Evolutionary conservation across 2,888 invertebrate genomes (phyloP).

Genomic region (Melinopterus prodromus): DNA sequence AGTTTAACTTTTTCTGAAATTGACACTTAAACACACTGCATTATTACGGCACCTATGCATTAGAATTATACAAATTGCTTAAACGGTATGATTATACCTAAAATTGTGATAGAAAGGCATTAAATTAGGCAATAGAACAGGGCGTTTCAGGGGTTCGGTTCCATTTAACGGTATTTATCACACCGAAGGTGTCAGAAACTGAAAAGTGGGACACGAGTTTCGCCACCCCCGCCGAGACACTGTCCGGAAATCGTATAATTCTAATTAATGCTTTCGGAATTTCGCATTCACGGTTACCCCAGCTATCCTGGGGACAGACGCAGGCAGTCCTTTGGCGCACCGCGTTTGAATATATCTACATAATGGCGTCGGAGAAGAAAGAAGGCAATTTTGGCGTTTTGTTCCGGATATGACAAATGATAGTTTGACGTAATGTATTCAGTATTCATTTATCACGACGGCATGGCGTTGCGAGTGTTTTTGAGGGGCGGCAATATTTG

Average conservation of each 20-base stretch:
- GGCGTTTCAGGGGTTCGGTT: no score
- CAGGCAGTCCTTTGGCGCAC: background rate
- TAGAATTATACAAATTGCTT: no score
- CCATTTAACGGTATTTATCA: no score
- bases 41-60: no score
- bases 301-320: background rate
- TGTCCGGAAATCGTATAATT: background rate
- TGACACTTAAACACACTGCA: no score
- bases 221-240: no score
- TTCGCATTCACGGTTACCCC: background rate
- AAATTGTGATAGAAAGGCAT: no score
- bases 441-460: conserved; percentile 45
- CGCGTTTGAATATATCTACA: conserved; percentile 29
- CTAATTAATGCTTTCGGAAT: background rate
- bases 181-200: no score
- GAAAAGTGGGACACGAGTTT: no score
- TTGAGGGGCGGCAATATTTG: conserved; percentile 44
- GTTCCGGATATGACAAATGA: conserved; percentile 45
- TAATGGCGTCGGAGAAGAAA: conserved; percentile 32
- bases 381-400: conserved; percentile 38
- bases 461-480: conserved; percentile 39
- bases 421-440: conserved; percentile 46
- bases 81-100: no score
- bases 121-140: no score
- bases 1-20: no score